Base-by-base conservation (phyloP, 2,113 vertebrate species). In the Anguilla rostrata region DNA sequence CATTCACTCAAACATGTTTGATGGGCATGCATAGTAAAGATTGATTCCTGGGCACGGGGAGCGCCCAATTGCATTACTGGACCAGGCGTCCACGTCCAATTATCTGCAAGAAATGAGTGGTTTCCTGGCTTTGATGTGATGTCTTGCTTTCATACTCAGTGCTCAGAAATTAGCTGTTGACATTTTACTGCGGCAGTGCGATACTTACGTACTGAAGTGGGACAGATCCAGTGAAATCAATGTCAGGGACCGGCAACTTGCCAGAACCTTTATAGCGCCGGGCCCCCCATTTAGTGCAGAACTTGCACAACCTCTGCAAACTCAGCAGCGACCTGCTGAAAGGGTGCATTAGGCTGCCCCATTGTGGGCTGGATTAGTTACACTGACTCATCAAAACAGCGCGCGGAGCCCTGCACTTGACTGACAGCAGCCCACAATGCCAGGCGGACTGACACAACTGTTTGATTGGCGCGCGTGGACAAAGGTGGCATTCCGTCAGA, bases 131-230 rank as follows among this genome's bases (percentile, higher is more conserved):
- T 15, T 71, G 29, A 43, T 14, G 41, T 29, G 43, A 60, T 20
- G 39, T 56, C 46, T 29, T 82, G 81, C 9, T 5, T 22, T 57
- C 22, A 18, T 41, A 40, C 40, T 41, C 78, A 15, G 78, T 84
- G 89, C 86, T 85, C 88, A 75, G 46, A 71, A 85, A 85, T 78
- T 43, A 82, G 78, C 85, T 88, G 78, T 79, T 81, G 43, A 79
- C 84, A 83, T 75, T 71, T 85, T 71, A 56, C 49, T 87, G 83
- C 84, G 91, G 87, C 87, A 91, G 86, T 89, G 88, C 49, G 22
- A 94, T 95, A 96, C 95, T 96, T 92, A 95, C 95, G 92, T 93
- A 94, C 93, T 93, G 93, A 95, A 89, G 93, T 92, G 94, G 93
- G 93, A 94, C 94, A 95, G 93, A 94, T 95, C 92, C 93, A 91